Conservation (phyloP, 2,888 invertebrate genomes). For the Xanthia togata region DNA sequence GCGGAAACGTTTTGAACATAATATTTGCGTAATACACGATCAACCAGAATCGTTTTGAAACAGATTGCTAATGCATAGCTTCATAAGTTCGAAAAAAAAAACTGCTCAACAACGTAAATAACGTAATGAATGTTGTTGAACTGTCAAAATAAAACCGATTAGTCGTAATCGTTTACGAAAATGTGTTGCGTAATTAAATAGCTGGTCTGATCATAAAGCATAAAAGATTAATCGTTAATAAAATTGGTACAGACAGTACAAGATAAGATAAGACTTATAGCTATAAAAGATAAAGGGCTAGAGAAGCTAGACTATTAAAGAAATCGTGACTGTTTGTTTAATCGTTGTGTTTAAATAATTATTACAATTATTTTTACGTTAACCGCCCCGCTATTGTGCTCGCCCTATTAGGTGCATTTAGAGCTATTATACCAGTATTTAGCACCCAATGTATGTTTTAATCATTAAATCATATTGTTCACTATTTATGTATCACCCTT, state of each 20-base stretch:
- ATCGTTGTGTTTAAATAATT: conserved; percentile 1
- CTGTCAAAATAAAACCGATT: no score
- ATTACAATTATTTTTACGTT: conserved; percentile 5
- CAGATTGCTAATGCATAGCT: no score
- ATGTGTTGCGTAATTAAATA: no score
- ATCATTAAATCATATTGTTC: conserved; percentile 27
- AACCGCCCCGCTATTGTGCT: conserved; percentile 39
- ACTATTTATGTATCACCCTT: conserved; percentile 49
- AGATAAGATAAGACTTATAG: conserved; percentile 45
- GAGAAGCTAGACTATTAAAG: conserved; percentile 11
- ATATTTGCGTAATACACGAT: no score
- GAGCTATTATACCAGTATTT: conserved; percentile 35
- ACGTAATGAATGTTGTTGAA: no score
- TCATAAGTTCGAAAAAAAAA: no score
- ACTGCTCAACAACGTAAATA: no score
- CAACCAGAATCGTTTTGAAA: no score
- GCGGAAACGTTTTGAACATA: neutral
- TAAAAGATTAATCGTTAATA: neutral
- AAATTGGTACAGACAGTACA: conserved; percentile 37
- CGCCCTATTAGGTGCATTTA: conserved; percentile 33
- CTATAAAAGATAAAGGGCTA: conserved; percentile 14
- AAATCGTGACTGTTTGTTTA: neutral
- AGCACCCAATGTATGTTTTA: conserved; percentile 33
- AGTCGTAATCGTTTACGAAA: no score
- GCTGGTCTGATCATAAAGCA: no score